Base-by-base conservation (phyloP, 1,140 invertebrate genomes). In the Drosophila rufa region DNA sequence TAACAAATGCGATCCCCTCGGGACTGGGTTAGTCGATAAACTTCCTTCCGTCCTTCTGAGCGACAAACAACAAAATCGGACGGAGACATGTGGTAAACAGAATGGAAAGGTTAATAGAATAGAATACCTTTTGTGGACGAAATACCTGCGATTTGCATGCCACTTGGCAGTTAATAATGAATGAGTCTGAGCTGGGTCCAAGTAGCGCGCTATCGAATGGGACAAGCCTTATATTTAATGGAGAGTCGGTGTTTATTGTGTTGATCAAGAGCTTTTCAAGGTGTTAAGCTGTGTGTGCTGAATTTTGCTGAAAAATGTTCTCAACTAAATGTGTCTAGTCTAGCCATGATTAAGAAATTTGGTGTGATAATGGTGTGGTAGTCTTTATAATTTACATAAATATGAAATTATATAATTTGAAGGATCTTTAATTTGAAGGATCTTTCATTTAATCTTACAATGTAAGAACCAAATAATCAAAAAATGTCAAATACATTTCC, bases 121-220 rank as follows among this genome's bases (percentile, higher is more conserved):
- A 60, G 27, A 55, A 40, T 51, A 42, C 61, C 59, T 79, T 59
- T 17, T 14, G 30, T 58, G 17, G 19, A 59, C 33, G 36, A 38
- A 57, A 66, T 51, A 22, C 15, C 36, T 56, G 25, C 48, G 56
- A 86, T 86, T 86, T 82, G 75, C 83, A 79, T 79, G 83, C 25
- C 79, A 76, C 62, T 73, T 76, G 75, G 66, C 48, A 69, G 47
- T 86, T 87, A 73, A 73, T 58, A 73, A 59, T 43, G 6, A 43
- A 59, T 66, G 45, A 55, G 43, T 33, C 8, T 47, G 56, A 47
- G 17, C 19, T 42, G 51, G 51, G 65, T 50, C 15, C 40, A 59
- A 15, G 69, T 14, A 25, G 27, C 40, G 36, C 66, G 38, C 27
- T 57, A 38, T 22, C 25, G 47, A 45, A 25, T 19, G 3, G 36